Conservation (phyloP, 2,888 invertebrate species). For the Malacosoma neustria region DNA sequence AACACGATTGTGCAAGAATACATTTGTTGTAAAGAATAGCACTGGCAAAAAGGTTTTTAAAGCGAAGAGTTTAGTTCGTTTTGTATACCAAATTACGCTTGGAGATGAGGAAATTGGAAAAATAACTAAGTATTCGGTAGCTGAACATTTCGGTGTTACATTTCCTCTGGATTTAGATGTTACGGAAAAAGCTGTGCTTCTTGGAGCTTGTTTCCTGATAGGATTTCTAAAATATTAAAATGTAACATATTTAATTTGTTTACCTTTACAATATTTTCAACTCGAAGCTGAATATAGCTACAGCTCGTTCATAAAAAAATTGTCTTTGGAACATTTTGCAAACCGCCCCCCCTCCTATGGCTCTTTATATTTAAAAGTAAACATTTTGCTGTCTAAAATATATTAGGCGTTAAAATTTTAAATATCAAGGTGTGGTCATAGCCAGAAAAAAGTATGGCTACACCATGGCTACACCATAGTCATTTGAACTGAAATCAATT, state of each 20-base stretch:
- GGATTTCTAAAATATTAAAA: conserved; percentile 23
- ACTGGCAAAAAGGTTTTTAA: conserved; percentile 18
- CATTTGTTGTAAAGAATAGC: conserved; percentile 26
- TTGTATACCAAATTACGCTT: conserved; percentile 20
- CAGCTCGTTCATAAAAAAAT: too few species aligned
- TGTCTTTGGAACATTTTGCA: too few species aligned
- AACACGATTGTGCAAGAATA: conserved; percentile 12
- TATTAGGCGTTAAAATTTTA: too few species aligned
- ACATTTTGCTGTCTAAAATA: too few species aligned
- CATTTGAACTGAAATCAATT: too few species aligned
- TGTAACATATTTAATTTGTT: neutral
- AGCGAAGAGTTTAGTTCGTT: conserved; percentile 11
- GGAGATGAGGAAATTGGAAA: conserved; percentile 25
- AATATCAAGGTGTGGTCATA: too few species aligned
- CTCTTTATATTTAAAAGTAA: too few species aligned
- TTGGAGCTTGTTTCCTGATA: conserved; percentile 41
- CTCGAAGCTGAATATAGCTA: too few species aligned
- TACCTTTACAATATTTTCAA: neutral
- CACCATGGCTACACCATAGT: too few species aligned
- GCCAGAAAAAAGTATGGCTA: too few species aligned
- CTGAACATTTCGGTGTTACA: conserved; percentile 22
- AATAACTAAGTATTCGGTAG: conserved; percentile 16
- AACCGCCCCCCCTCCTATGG: too few species aligned
- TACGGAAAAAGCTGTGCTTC: conserved; percentile 29
- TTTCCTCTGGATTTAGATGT: conserved; percentile 32